Evolutionary conservation across 2,797 vertebrate genomes (phyloP).

Genomic region (Lagodon rhomboides): DNA sequence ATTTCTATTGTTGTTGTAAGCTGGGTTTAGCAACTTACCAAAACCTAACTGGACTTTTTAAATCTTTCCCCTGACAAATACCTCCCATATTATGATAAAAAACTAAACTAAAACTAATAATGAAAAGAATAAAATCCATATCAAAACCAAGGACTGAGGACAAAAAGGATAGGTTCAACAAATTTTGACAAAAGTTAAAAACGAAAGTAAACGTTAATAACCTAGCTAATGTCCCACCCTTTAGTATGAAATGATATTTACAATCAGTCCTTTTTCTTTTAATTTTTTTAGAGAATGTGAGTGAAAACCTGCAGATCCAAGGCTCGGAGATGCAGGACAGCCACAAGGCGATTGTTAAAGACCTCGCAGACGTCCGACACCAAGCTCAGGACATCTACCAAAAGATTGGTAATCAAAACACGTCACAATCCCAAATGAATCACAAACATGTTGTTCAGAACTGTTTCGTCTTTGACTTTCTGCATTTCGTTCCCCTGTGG

Average conservation of each 20-base stretch:
- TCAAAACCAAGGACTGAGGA: too few relatives aligned
- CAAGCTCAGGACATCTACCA: slow-evolving; percentile 87
- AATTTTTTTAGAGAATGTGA: slow-evolving; percentile 84
- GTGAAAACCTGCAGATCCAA: slow-evolving; percentile 77
- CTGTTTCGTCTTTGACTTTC: background rate
- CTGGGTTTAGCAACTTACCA: too few relatives aligned
- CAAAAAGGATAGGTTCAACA: too few relatives aligned
- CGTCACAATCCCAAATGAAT: background rate
- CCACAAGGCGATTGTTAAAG: slow-evolving; percentile 78
- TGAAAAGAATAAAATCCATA: too few relatives aligned
- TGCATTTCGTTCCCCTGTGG: background rate
- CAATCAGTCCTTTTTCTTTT: too few relatives aligned
- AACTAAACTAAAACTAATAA: too few relatives aligned
- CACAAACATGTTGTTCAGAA: background rate
- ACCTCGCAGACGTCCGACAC: slow-evolving; percentile 79
- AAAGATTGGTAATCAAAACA: slow-evolving; percentile 83
- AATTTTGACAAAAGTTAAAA: too few relatives aligned
- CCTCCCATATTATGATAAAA: too few relatives aligned
- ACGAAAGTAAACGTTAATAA: too few relatives aligned
- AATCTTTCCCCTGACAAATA: too few relatives aligned
- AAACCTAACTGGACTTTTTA: too few relatives aligned
- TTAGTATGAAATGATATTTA: background rate
- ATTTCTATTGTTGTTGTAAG: too few relatives aligned
- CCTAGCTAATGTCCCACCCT: background rate
- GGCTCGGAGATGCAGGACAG: slow-evolving; percentile 78